Base-by-base conservation (phyloP, 2,888 invertebrate genomes). In the Trisateles emortualis region DNA sequence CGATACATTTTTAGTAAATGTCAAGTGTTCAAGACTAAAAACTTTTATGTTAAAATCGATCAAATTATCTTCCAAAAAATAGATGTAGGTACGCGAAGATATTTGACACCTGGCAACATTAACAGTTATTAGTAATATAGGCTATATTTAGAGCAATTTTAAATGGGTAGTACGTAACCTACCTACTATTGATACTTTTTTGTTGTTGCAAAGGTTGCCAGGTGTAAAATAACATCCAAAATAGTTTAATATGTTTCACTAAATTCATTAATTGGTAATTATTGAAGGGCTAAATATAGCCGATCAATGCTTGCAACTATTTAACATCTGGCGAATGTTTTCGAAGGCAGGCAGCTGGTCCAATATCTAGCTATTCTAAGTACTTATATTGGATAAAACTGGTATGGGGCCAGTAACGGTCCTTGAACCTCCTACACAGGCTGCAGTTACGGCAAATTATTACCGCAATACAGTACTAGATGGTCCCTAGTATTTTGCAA, bases 391-490 rank as follows among this genome's bases (percentile, higher is more conserved):
- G 77, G 79, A 72, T 69, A 66, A n/a, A 72, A 79, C 83, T 63
- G 80, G 81, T 81, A 76, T 68, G 64, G 48, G 70, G 68, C 66
- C 65, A 68, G 61, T 68, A 64, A 68, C 73, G 83, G 82, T 79
- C 81, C 73, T 78, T 83, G 81, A 83, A 80, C 84, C 70, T 67
- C 58, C 41, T 35, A 53, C 57, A 59, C 46, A 60, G 53, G 56
- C 38, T 32, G 32, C 30, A 29, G 36, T 32, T 14, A 24, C 43
- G 16, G 65, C 56, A 64, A 58, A 55, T 66, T 59, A 59, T 41
- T 40, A 38, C 33, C n/a, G 29, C 33, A 42, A 43, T 30, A 48
- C 13, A 14, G 32, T 32, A 36, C 29, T 36, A 9, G 16, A 36
- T 4, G n/a, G 36, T 30, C 30, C 36, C 14, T 14, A 11, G 29